These are phyloP conservation scores for Oncorhynchus clarkii DNA, from an alignment of 2,113 vertebrate species.

Conservation along the genomic window DNA sequence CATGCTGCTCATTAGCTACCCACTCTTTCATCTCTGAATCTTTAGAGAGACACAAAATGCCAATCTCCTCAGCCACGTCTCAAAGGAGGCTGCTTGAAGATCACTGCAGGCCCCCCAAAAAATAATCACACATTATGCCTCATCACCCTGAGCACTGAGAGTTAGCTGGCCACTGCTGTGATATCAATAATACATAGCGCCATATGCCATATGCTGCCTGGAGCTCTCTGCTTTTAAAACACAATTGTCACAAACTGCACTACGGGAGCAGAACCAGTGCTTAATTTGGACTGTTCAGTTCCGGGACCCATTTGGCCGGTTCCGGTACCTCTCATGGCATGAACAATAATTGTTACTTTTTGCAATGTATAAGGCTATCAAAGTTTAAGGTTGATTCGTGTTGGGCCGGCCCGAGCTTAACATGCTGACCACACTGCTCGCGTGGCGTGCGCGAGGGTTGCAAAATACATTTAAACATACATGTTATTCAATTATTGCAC, in stretches of 20 bases:
- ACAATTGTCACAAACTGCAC: conserved; percentile 48
- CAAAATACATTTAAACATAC: too few species aligned
- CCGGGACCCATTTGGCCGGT: too few species aligned
- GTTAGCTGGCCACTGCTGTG: conserved; percentile 5
- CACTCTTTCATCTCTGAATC: conserved; percentile 36
- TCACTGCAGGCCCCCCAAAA: conserved; percentile 39
- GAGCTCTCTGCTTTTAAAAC: conserved; percentile 24
- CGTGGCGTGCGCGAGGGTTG: too few species aligned
- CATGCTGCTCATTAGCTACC: neutral
- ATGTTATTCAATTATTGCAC: too few species aligned
- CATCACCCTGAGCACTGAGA: neutral
- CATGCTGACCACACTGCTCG: too few species aligned
- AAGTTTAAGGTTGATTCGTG: too few species aligned
- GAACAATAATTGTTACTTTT: too few species aligned
- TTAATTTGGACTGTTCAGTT: too few species aligned
- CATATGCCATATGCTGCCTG: conserved; percentile 59
- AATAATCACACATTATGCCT: conserved; percentile 9
- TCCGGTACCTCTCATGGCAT: too few species aligned
- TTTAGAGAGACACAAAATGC: conserved; percentile 37
- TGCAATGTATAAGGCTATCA: too few species aligned
- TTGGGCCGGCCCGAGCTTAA: too few species aligned
- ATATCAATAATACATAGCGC: conserved; percentile 61
- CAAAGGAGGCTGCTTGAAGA: conserved; percentile 39
- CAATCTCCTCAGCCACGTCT: conserved; percentile 8
- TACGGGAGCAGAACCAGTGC: too few species aligned